These are phyloP conservation scores for Drosophila mojavensis DNA, from an alignment of 1,140 invertebrate species.

Conservation along the genomic window DNA sequence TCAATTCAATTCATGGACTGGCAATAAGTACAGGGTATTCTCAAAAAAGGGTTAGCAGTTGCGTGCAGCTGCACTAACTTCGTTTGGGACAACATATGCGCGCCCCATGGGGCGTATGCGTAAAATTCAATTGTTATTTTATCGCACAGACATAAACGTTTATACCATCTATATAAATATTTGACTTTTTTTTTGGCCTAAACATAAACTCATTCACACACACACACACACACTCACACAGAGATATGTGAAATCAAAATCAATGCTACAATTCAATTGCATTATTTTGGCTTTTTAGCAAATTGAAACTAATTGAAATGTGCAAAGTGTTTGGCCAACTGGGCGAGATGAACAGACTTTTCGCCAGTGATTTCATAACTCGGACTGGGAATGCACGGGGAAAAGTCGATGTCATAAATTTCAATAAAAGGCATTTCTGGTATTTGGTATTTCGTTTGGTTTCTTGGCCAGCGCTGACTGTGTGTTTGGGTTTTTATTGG, in stretches of 20 bases:
- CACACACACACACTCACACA: conserved; percentile 28
- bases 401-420: conserved; percentile 54
- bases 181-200: conserved; percentile 10
- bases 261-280: conserved; percentile 56
- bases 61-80: not conserved
- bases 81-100: not conserved
- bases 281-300: conserved; percentile 54
- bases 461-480: conserved; percentile 6
- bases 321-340: conserved; percentile 33
- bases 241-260: conserved; percentile 60
- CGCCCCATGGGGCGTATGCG: conserved; percentile 45
- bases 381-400: not conserved
- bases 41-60: conserved; percentile 1
- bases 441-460: conserved; percentile 43
- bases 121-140: conserved; percentile 74
- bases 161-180: conserved; percentile 5
- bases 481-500: conserved; percentile 50
- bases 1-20: not conserved
- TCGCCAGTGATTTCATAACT: conserved; percentile 37
- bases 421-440: conserved; percentile 71
- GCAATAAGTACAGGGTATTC: not conserved
- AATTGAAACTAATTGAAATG: conserved; percentile 80
- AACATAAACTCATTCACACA: conserved; percentile 29
- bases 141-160: conserved; percentile 23
- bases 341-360: not conserved